phyloP scores from a whole-genome alignment of 2,797 vertebrate species.

The Podarcis siculus region DNA sequence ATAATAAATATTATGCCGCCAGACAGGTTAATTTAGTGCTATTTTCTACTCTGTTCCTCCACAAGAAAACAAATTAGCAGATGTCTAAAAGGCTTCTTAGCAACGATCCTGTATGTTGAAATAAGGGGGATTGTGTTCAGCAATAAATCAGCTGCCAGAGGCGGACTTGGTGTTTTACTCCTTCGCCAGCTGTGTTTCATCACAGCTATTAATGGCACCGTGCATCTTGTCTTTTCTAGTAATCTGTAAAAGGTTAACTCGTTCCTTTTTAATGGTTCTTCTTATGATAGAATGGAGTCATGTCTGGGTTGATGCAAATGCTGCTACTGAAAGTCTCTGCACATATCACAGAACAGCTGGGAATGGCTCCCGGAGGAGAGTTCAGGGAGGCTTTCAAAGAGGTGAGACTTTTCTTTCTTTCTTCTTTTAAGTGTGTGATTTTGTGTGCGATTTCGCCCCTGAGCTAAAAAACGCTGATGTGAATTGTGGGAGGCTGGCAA shows the following conservation, averaged over 20 bases:
- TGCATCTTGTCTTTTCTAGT: neutral
- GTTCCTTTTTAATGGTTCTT: neutral
- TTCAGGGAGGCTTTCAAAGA: conserved; percentile 98
- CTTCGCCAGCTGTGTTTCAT: neutral
- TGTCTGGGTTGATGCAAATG: conserved; percentile 99
- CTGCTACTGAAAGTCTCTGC: conserved; percentile 97
- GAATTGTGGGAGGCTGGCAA: neutral
- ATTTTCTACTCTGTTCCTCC: conserved; percentile 5
- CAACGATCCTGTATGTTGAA: conserved; percentile 5
- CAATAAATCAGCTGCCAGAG: conserved; percentile 22
- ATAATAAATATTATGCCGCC: neutral
- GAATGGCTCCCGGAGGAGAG: conserved; percentile 98
- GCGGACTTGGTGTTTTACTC: conserved; percentile 18
- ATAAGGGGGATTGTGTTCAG: neutral
- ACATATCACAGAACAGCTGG: conserved; percentile 97
- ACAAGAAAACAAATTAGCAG: neutral
- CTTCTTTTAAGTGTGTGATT: too few relatives aligned
- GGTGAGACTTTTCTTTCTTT: conserved; percentile 74
- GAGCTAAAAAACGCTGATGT: neutral
- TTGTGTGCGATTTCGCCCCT: neutral
- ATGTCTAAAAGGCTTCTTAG: neutral
- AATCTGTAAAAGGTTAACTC: neutral
- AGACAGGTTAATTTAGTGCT: neutral
- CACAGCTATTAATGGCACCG: neutral
- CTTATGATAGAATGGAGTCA: conserved; percentile 89